Base-by-base conservation (phyloP, 2,888 invertebrate genomes). In the Ischnus inquisitorius region DNA sequence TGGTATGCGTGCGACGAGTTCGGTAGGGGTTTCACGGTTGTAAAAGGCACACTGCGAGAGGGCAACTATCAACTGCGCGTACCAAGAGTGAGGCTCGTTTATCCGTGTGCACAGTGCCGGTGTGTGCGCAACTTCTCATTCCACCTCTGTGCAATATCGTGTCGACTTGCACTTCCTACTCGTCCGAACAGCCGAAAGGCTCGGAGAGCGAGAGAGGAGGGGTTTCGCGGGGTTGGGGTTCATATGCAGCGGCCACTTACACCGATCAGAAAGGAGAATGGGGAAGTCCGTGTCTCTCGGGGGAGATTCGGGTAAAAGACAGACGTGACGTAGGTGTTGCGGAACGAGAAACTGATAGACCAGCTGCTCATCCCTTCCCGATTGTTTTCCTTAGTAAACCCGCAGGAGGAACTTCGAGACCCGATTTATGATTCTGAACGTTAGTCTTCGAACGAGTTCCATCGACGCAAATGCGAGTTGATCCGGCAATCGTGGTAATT, bases 151-250 rank as follows among this genome's bases (percentile, higher is more conserved):
- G 64, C 51, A 39, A 51, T 64, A 75, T 75, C 46, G 62, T 57
- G 71, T 48, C 46, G 46, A 62, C 62, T 74, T 74, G 74, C 62
- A 48, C 62, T 74, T 74, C 60, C 74, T 16, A 34, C 46, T 28
- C 46, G 12, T 25, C 28, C 34, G 34, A 48, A 10, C 19, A 14
- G 41, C n/a, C 25, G 28, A 62, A 43, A 54, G 54, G 54, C 10
- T 34, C 12, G 62, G n/a, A 16, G 60, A 14, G 28, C 12, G 41
- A 60, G 71, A 57, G 22, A 28, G 25, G 16, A 28, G 60, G 46
- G 16, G 34, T 34, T 8, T 6, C 34, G 34, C 5, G 34, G 34
- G 34, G 34, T 34, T 34, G n/a, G n/a, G n/a, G n/a, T n/a, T n/a
- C n/a, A 34, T 34, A 2, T 34, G 62, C 48, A 46, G 34, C 62